Base-by-base conservation (phyloP, 1,140 invertebrate species). In the Listronotus oregonensis region DNA sequence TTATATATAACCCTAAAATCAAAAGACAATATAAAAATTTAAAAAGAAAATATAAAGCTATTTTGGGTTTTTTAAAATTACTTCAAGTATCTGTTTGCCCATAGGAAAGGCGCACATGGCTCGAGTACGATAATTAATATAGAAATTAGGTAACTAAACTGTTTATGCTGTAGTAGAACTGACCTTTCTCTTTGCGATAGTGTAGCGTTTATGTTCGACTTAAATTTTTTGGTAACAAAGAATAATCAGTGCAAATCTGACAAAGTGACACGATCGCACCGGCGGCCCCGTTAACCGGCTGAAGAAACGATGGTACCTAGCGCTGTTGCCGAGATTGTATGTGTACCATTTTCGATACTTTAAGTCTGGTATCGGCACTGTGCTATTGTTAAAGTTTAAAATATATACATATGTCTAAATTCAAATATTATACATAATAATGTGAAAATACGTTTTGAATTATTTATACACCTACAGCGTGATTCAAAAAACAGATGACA, bases 181-280 rank as follows among this genome's bases (percentile, higher is more conserved):
- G 56, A 59, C 56, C 56, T 59, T 59, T 59, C 56, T 59, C 56
- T 59, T 59, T 47, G 44, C 34, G 56, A 59, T 32, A 59, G 56
- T 59, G 32, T 11, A 42, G 17, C 34, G 34, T 34, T 59, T 59
- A 47, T 43, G 32, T 59, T 40, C 56, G 17, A 34, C 11, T 34
- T 12, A n/a, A 43, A 59, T 59, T 59, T 59, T n/a, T 59, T 59
- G 47, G 21, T 59, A 59, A 59, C 56, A 59, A 59, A 59, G 56
- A 59, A 17, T 59, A 59, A 59, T 59, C 56, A 59, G 56, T 59
- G 56, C 56, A 59, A 59, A 59, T 59, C 56, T 59, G 31, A 59
- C 56, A 59, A 59, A 59, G 56, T 59, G 56, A 59, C 56, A 59
- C 56, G 56, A 59, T 59, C 56, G 56, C 18, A 59, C 56, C 34